Percentiles rank a stretch among this genome's conserved stretches.
Evolutionary conservation across 1,140 invertebrate genomes (phyloP).

Genomic region (Drosophila sucinea): DNA sequence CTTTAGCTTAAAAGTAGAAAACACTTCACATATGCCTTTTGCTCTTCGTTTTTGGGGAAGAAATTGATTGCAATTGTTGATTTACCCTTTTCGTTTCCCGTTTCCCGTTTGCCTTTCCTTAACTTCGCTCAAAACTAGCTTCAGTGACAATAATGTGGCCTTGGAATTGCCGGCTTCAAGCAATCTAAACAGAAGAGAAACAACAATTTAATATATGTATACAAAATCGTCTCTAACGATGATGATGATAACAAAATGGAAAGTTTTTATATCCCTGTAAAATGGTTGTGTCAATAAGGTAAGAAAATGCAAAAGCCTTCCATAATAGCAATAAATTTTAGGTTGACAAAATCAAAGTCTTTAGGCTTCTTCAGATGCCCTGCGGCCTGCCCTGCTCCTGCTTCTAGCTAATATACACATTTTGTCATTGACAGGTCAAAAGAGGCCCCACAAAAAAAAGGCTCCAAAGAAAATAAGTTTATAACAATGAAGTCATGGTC

Average conservation of each 20-base stretch:
- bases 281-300: slow-evolving; percentile 55
- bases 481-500: slow-evolving; percentile 42
- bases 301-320: slow-evolving; percentile 7
- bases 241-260: slow-evolving; percentile 20
- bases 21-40: not conserved
- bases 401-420: slow-evolving; percentile 18
- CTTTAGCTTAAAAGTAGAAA: not conserved
- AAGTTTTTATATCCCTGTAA: slow-evolving; percentile 25
- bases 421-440: slow-evolving; percentile 31
- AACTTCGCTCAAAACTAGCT: slow-evolving; percentile 49
- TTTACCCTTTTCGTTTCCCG: slow-evolving; percentile 39
- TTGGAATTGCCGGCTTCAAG: slow-evolving; percentile 35
- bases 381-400: too few relatives aligned
- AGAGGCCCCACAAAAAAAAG: slow-evolving; percentile 18
- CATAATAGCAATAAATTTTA: slow-evolving; percentile 22
- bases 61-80: slow-evolving; percentile 43
- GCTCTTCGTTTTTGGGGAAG: not conserved
- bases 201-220: slow-evolving; percentile 53
- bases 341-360: slow-evolving; percentile 31
- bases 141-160: slow-evolving; percentile 44
- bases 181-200: slow-evolving; percentile 53
- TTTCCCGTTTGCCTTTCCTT: slow-evolving; percentile 11
- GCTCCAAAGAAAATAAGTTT: slow-evolving; percentile 10
- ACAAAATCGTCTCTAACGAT: slow-evolving; percentile 26
- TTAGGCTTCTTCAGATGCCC: not conserved